These are phyloP conservation scores for Callocephalon fimbriatum DNA, from an alignment of 2,113 vertebrate genomes.

Conservation along the genomic window DNA sequence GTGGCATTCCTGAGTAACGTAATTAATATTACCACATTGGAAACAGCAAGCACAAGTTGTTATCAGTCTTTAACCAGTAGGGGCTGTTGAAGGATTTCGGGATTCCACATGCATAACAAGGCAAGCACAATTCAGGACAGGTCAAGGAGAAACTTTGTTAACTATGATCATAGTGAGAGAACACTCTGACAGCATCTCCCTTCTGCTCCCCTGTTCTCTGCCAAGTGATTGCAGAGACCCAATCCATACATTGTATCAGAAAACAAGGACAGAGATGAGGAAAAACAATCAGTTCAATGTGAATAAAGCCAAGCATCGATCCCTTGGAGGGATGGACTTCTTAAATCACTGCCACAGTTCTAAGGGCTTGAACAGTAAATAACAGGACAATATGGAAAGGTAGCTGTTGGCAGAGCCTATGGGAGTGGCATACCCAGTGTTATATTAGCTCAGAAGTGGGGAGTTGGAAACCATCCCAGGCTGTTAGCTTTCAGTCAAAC, in stretches of 20 bases:
- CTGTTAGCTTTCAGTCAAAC: not conserved
- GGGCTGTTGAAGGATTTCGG: not conserved
- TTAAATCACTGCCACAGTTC: not conserved
- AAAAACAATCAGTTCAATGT: not conserved
- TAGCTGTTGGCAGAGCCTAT: fast-evolving
- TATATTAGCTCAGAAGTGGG: not conserved
- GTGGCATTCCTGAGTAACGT: not conserved
- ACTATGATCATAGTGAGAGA: not conserved
- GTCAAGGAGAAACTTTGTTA: not conserved
- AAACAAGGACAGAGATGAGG: not conserved
- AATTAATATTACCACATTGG: not conserved
- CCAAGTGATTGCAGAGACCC: not conserved
- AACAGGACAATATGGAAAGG: not conserved
- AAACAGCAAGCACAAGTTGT: not conserved
- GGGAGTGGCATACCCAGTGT: fast-evolving
- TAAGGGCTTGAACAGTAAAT: not conserved
- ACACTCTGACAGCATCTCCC: not conserved
- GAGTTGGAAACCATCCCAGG: not conserved
- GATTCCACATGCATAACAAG: not conserved
- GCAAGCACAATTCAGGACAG: not conserved
- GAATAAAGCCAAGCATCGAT: not conserved
- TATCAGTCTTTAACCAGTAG: not conserved
- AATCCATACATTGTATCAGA: not conserved
- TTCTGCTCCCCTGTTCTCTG: not conserved
- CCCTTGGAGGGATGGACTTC: not conserved